phyloP scores from a whole-genome alignment of 2,113 vertebrate species.

The Lepisosteus oculatus region DNA sequence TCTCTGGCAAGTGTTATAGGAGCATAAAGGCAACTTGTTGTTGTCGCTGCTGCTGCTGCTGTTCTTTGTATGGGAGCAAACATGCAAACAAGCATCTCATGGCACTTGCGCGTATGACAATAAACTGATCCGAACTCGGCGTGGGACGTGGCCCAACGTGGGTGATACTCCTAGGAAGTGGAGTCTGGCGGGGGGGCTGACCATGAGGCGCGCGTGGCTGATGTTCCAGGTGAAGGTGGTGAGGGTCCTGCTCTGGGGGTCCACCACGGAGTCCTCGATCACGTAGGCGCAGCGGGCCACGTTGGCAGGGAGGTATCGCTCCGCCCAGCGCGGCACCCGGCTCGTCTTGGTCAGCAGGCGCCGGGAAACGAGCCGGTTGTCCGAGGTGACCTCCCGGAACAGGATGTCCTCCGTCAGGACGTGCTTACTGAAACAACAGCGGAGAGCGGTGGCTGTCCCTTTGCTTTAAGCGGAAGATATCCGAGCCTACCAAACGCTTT shows the following conservation, averaged over 20 bases:
- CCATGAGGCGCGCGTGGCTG: slow-evolving; percentile 89
- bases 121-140: no score
- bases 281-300: slow-evolving; percentile 90
- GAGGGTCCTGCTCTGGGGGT: slow-evolving; percentile 87
- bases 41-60: no score
- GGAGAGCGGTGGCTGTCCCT: not conserved
- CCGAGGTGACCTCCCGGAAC: slow-evolving; percentile 87
- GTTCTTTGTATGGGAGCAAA: no score
- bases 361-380: slow-evolving; percentile 90
- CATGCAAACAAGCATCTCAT: no score
- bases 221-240: slow-evolving; percentile 96
- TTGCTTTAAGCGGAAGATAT: not conserved
- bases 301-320: slow-evolving; percentile 85
- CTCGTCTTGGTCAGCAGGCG: slow-evolving; percentile 96
- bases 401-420: slow-evolving; percentile 95
- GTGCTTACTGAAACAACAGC: slow-evolving; percentile 76
- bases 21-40: no score
- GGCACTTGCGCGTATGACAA: no score
- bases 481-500: no score
- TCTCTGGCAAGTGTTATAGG: no score
- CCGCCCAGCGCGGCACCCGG: slow-evolving; percentile 88
- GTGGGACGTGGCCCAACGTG: no score
- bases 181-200: slow-evolving; percentile 40
- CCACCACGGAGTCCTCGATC: slow-evolving; percentile 93
- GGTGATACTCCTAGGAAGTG: no score